phyloP scores from a whole-genome alignment of 2,888 invertebrate genomes.

The Schrankia costaestrigalis region DNA sequence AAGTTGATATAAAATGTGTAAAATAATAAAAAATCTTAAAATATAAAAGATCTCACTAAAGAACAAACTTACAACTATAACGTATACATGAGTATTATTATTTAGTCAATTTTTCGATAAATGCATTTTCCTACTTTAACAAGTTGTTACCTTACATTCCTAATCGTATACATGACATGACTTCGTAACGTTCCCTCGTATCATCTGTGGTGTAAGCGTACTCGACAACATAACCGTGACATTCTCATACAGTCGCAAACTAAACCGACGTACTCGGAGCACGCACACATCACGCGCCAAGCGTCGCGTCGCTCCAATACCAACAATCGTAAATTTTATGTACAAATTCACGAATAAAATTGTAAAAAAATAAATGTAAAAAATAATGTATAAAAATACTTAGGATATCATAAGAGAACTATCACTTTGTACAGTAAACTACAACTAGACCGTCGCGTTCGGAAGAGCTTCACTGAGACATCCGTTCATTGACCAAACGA shows the following conservation, averaged over 20 bases:
- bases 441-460: constrained; percentile 61
- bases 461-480: constrained; percentile 60
- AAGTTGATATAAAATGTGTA: constrained; percentile 40
- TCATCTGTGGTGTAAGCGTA: constrained; percentile 38
- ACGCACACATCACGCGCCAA: constrained; percentile 34
- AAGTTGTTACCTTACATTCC: constrained; percentile 58
- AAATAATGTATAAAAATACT: constrained; percentile 80
- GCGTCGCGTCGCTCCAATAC: too few relatives aligned
- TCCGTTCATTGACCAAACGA: constrained; percentile 7
- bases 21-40: constrained; percentile 46
- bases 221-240: constrained; percentile 55
- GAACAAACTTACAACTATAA: constrained; percentile 69
- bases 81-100: constrained; percentile 79
- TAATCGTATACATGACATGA: constrained; percentile 74
- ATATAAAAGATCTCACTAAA: constrained; percentile 70
- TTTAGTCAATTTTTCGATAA: constrained; percentile 70
- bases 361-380: constrained; percentile 76
- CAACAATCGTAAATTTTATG: constrained; percentile 61
- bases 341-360: constrained; percentile 73
- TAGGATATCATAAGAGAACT: constrained; percentile 78
- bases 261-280: constrained; percentile 55
- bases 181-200: constrained; percentile 45
- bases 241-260: constrained; percentile 50
- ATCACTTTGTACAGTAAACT: constrained; percentile 78
- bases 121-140: constrained; percentile 71